phyloP scores from a whole-genome alignment of 2,113 vertebrate species.

The Mionectes macconnelli region DNA sequence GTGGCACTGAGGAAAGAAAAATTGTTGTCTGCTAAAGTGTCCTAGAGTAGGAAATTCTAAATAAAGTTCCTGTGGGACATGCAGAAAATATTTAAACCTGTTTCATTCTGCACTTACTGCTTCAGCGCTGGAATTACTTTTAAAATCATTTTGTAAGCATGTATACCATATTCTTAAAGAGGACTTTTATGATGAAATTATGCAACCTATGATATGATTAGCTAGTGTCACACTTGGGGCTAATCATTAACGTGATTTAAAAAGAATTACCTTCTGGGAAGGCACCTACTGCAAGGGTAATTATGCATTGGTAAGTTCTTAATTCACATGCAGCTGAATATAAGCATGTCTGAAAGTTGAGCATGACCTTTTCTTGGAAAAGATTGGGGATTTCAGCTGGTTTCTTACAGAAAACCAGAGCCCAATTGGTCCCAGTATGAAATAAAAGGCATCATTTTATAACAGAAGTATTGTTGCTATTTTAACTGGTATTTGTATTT shows the following conservation, averaged over 20 bases:
- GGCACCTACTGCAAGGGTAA: neutral
- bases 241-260: neutral
- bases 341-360: neutral
- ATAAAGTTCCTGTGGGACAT: neutral
- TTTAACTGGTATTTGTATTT: neutral
- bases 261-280: neutral
- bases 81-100: neutral
- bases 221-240: neutral
- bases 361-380: neutral
- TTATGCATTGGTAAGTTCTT: neutral
- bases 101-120: neutral
- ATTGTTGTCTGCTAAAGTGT: neutral
- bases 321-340: neutral
- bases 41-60: neutral
- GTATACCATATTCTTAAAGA: neutral
- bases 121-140: neutral
- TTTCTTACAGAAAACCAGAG: neutral
- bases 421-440: rapidly evolving
- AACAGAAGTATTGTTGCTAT: neutral
- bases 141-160: neutral
- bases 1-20: neutral
- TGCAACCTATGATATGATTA: neutral
- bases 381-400: neutral
- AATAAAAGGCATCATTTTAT: neutral
- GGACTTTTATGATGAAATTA: neutral